These are phyloP conservation scores for Embiotoca jacksoni DNA, from an alignment of 2,113 vertebrate species.

Conservation along the genomic window DNA sequence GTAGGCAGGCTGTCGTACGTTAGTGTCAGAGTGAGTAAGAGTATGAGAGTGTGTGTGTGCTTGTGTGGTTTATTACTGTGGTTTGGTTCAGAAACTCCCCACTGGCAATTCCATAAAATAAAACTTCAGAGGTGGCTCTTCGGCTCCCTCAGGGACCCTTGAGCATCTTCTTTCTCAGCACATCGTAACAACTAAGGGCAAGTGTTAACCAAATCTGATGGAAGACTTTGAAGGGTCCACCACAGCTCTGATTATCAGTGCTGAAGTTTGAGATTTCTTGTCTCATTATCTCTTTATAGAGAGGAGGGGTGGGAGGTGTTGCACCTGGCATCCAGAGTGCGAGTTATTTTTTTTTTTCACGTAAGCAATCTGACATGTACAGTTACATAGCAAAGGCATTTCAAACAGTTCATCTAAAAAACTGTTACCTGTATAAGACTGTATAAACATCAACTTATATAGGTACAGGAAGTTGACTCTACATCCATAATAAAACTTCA, in stretches of 20 bases:
- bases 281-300: conserved; percentile 26
- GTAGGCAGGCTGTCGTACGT: conserved; percentile 52
- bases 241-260: conserved; percentile 26
- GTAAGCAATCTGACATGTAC: not conserved
- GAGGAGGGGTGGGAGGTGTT: not conserved
- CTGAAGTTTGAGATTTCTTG: conserved; percentile 10
- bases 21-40: conserved; percentile 30
- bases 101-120: conserved; percentile 63
- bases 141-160: conserved; percentile 45
- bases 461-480: not conserved
- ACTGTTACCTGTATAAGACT: no score
- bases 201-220: conserved; percentile 50
- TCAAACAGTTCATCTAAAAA: not conserved
- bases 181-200: conserved; percentile 30
- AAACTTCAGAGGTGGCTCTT: conserved; percentile 56
- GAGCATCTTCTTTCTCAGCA: conserved; percentile 39
- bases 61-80: conserved; percentile 57
- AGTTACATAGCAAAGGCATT: not conserved
- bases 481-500: not conserved
- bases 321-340: conserved; percentile 4
- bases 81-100: conserved; percentile 55
- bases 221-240: conserved; percentile 24
- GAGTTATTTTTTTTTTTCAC: not conserved
- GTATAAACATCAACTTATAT: not conserved
- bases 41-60: conserved; percentile 7